Conservation (phyloP, 2,113 vertebrate species). For the Anoura caudifer region DNA sequence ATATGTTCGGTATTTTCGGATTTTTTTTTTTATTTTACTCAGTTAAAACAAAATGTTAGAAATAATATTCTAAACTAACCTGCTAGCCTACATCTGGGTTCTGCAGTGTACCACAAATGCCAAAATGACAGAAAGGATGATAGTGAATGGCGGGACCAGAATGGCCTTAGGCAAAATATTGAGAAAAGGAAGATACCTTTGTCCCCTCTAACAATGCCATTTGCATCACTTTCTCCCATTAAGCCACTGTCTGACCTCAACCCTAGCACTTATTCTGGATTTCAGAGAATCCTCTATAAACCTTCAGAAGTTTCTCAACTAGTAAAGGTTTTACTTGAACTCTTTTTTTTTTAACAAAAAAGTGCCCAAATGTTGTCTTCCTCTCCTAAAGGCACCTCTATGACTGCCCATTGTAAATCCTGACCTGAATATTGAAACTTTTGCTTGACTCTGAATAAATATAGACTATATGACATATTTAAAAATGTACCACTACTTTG, state of each 20-base stretch:
- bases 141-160: neutral
- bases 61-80: neutral
- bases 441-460: neutral
- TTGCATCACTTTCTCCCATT: neutral
- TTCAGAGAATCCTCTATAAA: neutral
- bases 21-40: constrained; percentile 27
- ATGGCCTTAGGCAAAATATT: neutral
- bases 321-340: neutral
- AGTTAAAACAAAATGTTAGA: constrained; percentile 23
- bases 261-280: neutral
- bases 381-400: neutral
- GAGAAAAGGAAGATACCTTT: neutral
- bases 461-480: neutral
- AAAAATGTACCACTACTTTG: neutral
- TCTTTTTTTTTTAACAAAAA: neutral
- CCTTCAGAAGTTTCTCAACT: neutral
- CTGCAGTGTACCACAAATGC: neutral
- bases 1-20: too few species aligned
- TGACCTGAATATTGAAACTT: neutral
- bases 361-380: neutral
- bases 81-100: neutral
- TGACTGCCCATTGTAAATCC: neutral
- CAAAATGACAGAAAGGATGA: neutral
- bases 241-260: neutral
- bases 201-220: neutral